These are phyloP conservation scores for Drosophila prolongata DNA, from an alignment of 2,888 invertebrate species.

Conservation along the genomic window DNA sequence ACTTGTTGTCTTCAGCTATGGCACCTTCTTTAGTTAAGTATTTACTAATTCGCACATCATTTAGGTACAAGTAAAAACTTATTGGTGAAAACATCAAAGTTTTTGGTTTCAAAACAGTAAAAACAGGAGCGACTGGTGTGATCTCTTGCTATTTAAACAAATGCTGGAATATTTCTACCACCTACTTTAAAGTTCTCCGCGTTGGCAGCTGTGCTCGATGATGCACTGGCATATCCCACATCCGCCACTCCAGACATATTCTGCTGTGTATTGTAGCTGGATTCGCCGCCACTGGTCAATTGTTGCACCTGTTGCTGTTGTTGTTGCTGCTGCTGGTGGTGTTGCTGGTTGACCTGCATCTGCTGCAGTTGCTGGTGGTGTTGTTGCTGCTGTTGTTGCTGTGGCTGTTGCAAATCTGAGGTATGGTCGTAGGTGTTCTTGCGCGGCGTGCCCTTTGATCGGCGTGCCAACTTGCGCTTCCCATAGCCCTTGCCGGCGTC, in stretches of 20 bases:
- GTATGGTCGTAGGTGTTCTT: slow-evolving; percentile 75
- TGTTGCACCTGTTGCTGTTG: slow-evolving; percentile 56
- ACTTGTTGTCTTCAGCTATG: too few relatives aligned
- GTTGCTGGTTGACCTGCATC: slow-evolving; percentile 40
- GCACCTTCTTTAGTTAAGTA: too few relatives aligned
- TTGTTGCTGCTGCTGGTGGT: slow-evolving; percentile 24
- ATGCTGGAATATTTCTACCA: slow-evolving; percentile 6
- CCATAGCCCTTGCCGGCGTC: slow-evolving; percentile 73
- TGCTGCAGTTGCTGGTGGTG: slow-evolving; percentile 48
- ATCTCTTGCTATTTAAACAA: too few relatives aligned
- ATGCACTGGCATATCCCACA: slow-evolving; percentile 69
- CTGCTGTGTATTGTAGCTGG: slow-evolving; percentile 78
- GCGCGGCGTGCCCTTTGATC: slow-evolving; percentile 79
- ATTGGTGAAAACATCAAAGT: too few relatives aligned
- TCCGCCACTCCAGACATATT: slow-evolving; percentile 67
- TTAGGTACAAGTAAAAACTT: too few relatives aligned
- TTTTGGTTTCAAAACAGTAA: too few relatives aligned
- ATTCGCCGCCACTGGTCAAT: slow-evolving; percentile 46
- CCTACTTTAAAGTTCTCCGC: slow-evolving; percentile 83
- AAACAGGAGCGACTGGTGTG: too few relatives aligned
- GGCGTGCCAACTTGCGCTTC: slow-evolving; percentile 79
- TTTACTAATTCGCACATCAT: too few relatives aligned
- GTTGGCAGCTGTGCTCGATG: slow-evolving; percentile 60
- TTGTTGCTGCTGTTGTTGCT: slow-evolving; percentile 50
- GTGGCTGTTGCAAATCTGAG: slow-evolving; percentile 35